Evolutionary conservation across 2,888 invertebrate genomes (phyloP).

Genomic region (Galeopsomyia nigrocyanea): DNA sequence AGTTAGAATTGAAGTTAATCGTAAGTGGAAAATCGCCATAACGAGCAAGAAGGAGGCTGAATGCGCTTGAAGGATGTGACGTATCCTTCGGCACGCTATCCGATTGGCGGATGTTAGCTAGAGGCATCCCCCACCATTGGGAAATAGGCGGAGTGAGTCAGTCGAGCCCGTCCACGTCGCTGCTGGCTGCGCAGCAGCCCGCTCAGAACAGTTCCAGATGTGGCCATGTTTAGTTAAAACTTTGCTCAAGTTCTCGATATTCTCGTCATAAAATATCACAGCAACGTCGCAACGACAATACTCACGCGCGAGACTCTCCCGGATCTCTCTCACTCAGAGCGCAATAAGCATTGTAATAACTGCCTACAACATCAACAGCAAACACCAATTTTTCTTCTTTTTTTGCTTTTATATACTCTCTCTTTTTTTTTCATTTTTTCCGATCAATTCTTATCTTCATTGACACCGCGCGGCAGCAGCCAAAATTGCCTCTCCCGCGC

Average conservation of each 20-base stretch:
- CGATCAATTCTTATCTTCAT: background rate
- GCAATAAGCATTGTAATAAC: constrained; percentile 48
- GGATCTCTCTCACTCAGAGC: constrained; percentile 33
- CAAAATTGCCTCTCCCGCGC: constrained; percentile 12
- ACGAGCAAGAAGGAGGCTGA: too few species aligned
- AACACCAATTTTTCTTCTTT: constrained; percentile 4
- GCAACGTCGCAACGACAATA: constrained; percentile 8
- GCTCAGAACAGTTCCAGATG: constrained; percentile 69
- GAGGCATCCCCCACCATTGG: background rate
- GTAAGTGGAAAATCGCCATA: too few species aligned
- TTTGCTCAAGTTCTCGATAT: constrained; percentile 61
- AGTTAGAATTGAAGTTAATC: too few species aligned
- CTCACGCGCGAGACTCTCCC: constrained; percentile 19
- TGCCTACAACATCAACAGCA: background rate
- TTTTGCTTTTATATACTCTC: constrained; percentile 1
- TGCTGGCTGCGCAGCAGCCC: constrained; percentile 36
- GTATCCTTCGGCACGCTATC: too few species aligned
- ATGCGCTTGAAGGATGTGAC: too few species aligned
- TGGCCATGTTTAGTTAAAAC: constrained; percentile 68
- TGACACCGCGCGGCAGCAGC: background rate
- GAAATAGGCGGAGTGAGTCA: constrained; percentile 28
- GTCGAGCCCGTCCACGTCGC: constrained; percentile 18
- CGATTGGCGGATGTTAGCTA: too few species aligned
- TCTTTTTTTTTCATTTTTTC: too few species aligned
- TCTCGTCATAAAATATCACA: constrained; percentile 20